These are phyloP conservation scores for Pollenia angustigena DNA, from an alignment of 2,888 invertebrate species.

Conservation along the genomic window DNA sequence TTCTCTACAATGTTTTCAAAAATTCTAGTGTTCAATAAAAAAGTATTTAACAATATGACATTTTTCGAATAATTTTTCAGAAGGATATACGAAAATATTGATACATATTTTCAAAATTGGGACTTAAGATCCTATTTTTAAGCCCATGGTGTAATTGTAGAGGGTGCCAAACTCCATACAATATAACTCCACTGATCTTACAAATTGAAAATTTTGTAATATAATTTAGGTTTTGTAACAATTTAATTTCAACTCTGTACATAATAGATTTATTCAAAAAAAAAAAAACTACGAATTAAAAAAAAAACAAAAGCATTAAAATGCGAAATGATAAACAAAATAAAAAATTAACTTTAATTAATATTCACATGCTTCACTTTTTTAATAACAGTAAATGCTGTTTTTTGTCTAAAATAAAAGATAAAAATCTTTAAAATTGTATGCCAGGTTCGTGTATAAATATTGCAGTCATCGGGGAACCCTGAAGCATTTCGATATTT, in stretches of 20 bases:
- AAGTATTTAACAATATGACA: too few relatives aligned
- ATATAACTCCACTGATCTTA: too few relatives aligned
- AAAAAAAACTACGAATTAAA: neutral
- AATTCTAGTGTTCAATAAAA: too few relatives aligned
- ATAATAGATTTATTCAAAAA: neutral
- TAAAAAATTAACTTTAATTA: slow-evolving; percentile 46
- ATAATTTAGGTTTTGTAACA: too few relatives aligned
- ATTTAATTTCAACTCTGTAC: neutral
- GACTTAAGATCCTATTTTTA: too few relatives aligned
- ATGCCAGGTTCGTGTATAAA: slow-evolving; percentile 47
- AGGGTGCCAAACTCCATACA: too few relatives aligned
- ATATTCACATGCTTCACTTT: slow-evolving; percentile 48
- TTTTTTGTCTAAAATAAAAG: slow-evolving; percentile 52
- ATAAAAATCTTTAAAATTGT: slow-evolving; percentile 58
- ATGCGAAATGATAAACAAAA: slow-evolving; percentile 23
- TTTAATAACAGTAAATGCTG: slow-evolving; percentile 45
- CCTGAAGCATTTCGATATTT: slow-evolving; percentile 18
- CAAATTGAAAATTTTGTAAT: too few relatives aligned
- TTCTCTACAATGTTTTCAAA: too few relatives aligned
- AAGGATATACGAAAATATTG: too few relatives aligned
- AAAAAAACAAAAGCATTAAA: neutral
- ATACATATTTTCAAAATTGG: too few relatives aligned
- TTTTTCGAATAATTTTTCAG: too few relatives aligned
- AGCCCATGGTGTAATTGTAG: too few relatives aligned
- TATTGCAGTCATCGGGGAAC: neutral